Conservation (phyloP, 1,140 invertebrate species). For the Gonatopus flavifemur region DNA sequence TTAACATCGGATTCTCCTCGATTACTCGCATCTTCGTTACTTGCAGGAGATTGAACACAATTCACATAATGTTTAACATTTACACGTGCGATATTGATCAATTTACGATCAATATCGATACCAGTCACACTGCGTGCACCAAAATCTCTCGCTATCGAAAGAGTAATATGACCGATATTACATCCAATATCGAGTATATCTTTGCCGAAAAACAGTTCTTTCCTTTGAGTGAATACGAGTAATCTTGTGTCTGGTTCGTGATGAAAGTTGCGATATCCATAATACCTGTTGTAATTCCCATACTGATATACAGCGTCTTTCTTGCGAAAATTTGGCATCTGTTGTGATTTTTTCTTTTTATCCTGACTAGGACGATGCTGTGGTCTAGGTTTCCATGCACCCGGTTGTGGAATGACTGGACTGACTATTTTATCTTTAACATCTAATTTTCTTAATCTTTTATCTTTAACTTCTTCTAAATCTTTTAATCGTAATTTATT, state of each 20-base stretch:
- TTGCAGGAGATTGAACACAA: conserved; percentile 48
- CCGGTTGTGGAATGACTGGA: conserved; percentile 86
- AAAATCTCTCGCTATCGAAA: conserved; percentile 83
- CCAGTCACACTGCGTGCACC: conserved; percentile 84
- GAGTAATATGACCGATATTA: conserved; percentile 93
- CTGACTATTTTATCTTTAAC: conserved; percentile 89
- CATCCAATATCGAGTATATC: conserved; percentile 97
- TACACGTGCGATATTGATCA: conserved; percentile 81
- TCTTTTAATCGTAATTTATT: conserved; percentile 47
- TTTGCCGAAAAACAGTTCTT: conserved; percentile 85
- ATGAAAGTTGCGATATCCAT: conserved; percentile 87
- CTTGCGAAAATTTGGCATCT: conserved; percentile 70
- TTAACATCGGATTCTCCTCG: conserved; percentile 48
- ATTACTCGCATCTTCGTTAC: conserved; percentile 38
- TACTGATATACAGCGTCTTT: conserved; percentile 83
- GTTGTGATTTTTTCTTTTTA: conserved; percentile 46
- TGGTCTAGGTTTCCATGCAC: conserved; percentile 67
- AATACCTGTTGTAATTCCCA: conserved; percentile 97
- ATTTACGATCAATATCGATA: conserved; percentile 90
- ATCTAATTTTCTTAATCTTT: conserved; percentile 66
- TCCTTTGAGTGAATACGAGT: conserved; percentile 73
- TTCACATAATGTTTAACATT: conserved; percentile 80
- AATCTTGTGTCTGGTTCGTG: conserved; percentile 81
- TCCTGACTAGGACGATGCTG: conserved; percentile 48
- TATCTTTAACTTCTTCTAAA: conserved; percentile 54